phyloP scores from a whole-genome alignment of 2,797 vertebrate genomes.

The Cygnus olor region DNA sequence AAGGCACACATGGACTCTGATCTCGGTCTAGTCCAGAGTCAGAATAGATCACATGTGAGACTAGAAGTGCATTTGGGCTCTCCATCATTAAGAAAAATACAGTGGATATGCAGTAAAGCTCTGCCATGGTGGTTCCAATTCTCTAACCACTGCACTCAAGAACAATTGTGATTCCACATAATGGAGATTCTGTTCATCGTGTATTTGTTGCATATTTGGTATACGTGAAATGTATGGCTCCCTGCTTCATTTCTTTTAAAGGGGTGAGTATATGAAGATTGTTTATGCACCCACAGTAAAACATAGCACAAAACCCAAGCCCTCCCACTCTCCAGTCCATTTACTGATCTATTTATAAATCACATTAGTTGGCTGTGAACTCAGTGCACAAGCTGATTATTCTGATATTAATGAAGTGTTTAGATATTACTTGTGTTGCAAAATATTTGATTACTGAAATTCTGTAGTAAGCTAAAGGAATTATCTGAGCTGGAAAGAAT shows the following conservation, averaged over 20 bases:
- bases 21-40: too few relatives aligned
- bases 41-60: neutral
- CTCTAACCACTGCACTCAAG: neutral
- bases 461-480: neutral
- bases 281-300: neutral
- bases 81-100: neutral
- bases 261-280: neutral
- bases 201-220: neutral
- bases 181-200: neutral
- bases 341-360: neutral
- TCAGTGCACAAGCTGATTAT: neutral
- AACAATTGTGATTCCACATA: neutral
- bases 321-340: neutral
- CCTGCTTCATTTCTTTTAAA: neutral
- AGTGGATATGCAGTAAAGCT: neutral
- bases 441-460: constrained; percentile 17
- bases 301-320: neutral
- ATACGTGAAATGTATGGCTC: rapidly evolving
- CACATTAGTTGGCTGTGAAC: neutral
- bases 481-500: neutral
- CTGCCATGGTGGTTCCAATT: neutral
- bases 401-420: neutral
- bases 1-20: neutral
- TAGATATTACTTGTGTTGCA: neutral
- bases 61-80: neutral